Evolutionary conservation across 2,888 invertebrate species (phyloP).

Genomic region (Glaucopsyche alexis): DNA sequence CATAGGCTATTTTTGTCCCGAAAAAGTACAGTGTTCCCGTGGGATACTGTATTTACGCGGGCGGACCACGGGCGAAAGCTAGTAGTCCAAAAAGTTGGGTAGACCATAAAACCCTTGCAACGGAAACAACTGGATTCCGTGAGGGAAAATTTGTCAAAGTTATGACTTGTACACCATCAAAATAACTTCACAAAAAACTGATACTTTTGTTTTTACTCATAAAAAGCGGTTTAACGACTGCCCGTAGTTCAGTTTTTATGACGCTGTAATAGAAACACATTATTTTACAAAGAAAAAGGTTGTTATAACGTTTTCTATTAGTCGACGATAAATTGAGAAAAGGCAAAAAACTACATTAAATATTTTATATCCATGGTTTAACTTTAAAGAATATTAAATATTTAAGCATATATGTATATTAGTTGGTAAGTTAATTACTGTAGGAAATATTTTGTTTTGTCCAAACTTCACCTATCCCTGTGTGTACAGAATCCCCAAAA

Average conservation of each 20-base stretch:
- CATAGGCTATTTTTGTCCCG: too few relatives aligned
- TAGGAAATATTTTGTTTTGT: too few relatives aligned
- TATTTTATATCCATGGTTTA: not conserved
- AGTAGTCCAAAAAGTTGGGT: too few relatives aligned
- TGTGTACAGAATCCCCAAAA: too few relatives aligned
- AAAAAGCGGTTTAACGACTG: conserved; percentile 12
- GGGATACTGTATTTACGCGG: too few relatives aligned
- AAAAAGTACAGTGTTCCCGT: too few relatives aligned
- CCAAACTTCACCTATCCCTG: too few relatives aligned
- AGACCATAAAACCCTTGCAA: not conserved
- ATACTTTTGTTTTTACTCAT: conserved; percentile 19
- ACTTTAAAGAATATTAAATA: not conserved
- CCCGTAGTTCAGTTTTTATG: conserved; percentile 9
- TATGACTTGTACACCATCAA: not conserved
- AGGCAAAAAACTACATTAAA: not conserved
- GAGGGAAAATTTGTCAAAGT: not conserved
- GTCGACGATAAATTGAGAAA: not conserved
- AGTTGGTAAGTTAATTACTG: too few relatives aligned
- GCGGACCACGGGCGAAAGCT: too few relatives aligned
- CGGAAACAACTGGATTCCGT: not conserved
- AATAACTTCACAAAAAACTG: not conserved
- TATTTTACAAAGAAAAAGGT: conserved; percentile 21
- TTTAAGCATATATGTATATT: too few relatives aligned
- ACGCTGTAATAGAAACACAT: conserved; percentile 25
- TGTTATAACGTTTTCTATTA: conserved; percentile 20